phyloP scores from a whole-genome alignment of 2,797 vertebrate genomes.

The Gymnothorax javanicus region DNA sequence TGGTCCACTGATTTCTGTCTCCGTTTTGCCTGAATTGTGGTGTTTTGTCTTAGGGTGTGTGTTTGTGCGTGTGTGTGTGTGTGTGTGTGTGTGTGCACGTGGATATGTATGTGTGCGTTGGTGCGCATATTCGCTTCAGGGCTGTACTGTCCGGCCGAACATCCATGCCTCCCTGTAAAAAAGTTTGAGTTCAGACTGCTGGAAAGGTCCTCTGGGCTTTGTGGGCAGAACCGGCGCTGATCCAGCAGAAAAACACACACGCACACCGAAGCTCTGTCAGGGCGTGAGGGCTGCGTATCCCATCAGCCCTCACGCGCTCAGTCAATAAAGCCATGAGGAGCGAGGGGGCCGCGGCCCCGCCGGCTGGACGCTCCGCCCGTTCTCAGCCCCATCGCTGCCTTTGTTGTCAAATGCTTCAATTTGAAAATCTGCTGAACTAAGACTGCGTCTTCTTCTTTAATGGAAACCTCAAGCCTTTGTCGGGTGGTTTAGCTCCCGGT shows the following conservation, averaged over 20 bases:
- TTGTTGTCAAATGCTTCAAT: slow-evolving; percentile 66
- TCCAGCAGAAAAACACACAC: slow-evolving; percentile 50
- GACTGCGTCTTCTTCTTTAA: slow-evolving; percentile 42
- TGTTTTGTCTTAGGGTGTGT: background rate
- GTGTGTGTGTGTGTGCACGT: slow-evolving; percentile 31
- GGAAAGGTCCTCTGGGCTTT: slow-evolving; percentile 35
- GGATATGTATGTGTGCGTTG: slow-evolving; percentile 24
- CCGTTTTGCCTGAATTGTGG: background rate
- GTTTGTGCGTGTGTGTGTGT: background rate
- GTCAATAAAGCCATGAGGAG: slow-evolving; percentile 68
- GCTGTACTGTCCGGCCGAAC: slow-evolving; percentile 6
- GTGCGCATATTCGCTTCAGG: slow-evolving; percentile 8
- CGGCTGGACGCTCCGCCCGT: slow-evolving; percentile 61
- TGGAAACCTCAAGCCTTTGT: slow-evolving; percentile 53
- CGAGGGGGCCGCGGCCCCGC: slow-evolving; percentile 43
- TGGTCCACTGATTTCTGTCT: background rate
- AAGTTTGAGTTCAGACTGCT: background rate
- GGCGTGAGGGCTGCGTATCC: slow-evolving; percentile 43
- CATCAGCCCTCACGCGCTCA: slow-evolving; percentile 61
- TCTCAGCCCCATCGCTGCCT: slow-evolving; percentile 69
- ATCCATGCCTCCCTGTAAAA: slow-evolving; percentile 14
- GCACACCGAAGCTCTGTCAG: slow-evolving; percentile 63
- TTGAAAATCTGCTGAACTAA: slow-evolving; percentile 65
- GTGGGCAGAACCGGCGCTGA: slow-evolving; percentile 42
- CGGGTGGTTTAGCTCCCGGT: slow-evolving; percentile 35